Evolutionary conservation across 2,113 vertebrate species (phyloP).

Genomic region (Tyrannus savana): DNA sequence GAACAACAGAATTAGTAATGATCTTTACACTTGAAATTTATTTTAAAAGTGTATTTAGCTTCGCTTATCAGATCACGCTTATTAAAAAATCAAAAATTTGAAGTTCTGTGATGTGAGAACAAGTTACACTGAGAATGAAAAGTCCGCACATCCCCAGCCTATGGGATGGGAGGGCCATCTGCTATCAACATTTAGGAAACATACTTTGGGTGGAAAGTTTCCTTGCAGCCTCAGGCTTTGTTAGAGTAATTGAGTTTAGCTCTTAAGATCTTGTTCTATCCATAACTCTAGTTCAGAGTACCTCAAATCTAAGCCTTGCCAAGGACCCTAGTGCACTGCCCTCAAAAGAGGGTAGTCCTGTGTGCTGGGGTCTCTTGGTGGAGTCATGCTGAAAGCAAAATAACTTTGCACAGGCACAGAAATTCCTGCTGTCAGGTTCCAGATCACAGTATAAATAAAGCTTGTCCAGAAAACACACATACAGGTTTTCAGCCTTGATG

Average conservation of each 20-base stretch:
- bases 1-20: not conserved
- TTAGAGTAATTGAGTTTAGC: not conserved
- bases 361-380: not conserved
- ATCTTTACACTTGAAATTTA: not conserved
- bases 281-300: not conserved
- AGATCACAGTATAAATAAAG: not conserved
- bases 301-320: not conserved
- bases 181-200: not conserved
- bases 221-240: not conserved
- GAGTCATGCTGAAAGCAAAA: not conserved
- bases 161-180: not conserved
- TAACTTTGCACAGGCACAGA: not conserved
- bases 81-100: not conserved
- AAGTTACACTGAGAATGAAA: not conserved
- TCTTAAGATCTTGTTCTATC: not conserved
- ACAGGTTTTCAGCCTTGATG: not conserved
- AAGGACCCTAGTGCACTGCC: not conserved
- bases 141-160: not conserved
- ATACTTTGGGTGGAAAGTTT: not conserved
- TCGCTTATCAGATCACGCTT: not conserved
- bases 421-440: not conserved
- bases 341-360: not conserved
- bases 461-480: not conserved
- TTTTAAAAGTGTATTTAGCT: not conserved
- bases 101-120: not conserved